These are phyloP conservation scores for Deilephila porcellus DNA, from an alignment of 2,888 invertebrate species.

Conservation along the genomic window DNA sequence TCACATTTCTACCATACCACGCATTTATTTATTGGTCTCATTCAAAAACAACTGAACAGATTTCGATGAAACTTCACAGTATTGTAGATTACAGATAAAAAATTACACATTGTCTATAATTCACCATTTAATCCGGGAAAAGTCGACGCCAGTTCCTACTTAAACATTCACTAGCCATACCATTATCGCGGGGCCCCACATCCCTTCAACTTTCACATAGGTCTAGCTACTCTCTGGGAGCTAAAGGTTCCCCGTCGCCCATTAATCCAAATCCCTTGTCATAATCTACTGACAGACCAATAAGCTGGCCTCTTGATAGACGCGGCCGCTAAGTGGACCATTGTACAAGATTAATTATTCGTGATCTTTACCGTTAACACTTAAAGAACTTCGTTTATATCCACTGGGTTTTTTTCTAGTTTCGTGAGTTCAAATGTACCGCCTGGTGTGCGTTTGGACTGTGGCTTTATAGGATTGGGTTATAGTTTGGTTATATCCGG, in stretches of 20 bases:
- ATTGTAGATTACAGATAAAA: no score
- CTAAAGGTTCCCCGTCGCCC: constrained; percentile 45
- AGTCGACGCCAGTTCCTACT: no score
- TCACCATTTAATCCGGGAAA: no score
- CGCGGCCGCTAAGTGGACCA: constrained; percentile 26
- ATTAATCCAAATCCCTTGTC: constrained; percentile 46
- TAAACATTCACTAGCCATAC: neutral
- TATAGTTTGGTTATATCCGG: no score
- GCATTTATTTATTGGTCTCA: no score
- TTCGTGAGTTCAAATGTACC: neutral
- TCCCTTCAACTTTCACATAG: constrained; percentile 18
- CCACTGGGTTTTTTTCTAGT: constrained; percentile 1
- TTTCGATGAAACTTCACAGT: no score
- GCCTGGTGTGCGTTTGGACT: neutral
- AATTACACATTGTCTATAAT: no score
- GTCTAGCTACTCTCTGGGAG: constrained; percentile 41
- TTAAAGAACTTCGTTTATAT: constrained; percentile 16
- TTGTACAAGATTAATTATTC: constrained; percentile 26
- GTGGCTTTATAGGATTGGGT: no score
- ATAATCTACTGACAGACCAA: constrained; percentile 61
- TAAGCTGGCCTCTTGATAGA: constrained; percentile 46
- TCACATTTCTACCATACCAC: no score
- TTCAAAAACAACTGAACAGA: no score
- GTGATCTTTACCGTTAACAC: constrained; percentile 23
- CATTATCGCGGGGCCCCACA: neutral